Percentiles rank a stretch among this genome's conserved stretches.
Evolutionary conservation across 35 echinoderm and acorn worm genomes (phyloP).

Genomic region (Ophioderma brevispina): DNA sequence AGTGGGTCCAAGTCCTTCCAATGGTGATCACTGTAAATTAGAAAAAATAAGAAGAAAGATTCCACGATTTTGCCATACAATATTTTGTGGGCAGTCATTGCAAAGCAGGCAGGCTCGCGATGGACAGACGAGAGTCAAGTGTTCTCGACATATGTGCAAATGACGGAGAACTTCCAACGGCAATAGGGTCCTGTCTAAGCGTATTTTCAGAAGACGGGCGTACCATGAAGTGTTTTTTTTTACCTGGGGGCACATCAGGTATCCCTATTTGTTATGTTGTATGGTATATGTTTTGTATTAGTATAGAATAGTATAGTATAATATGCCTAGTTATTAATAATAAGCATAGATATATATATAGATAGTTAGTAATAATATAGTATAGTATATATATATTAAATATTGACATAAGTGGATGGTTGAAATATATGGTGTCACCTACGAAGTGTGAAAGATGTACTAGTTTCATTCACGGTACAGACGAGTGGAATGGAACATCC

Average conservation of each 20-base stretch:
- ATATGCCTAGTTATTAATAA: too few species aligned
- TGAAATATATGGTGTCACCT: too few species aligned
- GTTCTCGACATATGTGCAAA: conserved; percentile 11
- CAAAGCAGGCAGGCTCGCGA: not conserved
- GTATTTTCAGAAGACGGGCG: not conserved
- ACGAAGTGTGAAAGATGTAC: too few species aligned
- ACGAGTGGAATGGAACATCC: too few species aligned
- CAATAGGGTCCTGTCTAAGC: not conserved
- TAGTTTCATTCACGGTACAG: too few species aligned
- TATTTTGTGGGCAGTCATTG: conserved; percentile 14
- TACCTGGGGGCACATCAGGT: conserved; percentile 33
- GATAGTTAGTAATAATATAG: too few species aligned
- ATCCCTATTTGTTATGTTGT: too few species aligned
- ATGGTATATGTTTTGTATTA: too few species aligned
- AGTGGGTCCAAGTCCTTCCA: not conserved
- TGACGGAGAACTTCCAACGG: not conserved
- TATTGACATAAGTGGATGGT: too few species aligned
- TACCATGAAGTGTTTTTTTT: conserved; percentile 29
- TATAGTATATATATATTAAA: too few species aligned
- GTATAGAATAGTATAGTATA: too few species aligned
- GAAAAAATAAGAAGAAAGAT: conserved; percentile 32
- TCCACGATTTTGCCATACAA: conserved; percentile 32
- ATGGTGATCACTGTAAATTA: not conserved
- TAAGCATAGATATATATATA: too few species aligned
- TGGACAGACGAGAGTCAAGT: not conserved